These are phyloP conservation scores for Mya arenaria DNA, from an alignment of 1,140 invertebrate species.

Conservation along the genomic window DNA sequence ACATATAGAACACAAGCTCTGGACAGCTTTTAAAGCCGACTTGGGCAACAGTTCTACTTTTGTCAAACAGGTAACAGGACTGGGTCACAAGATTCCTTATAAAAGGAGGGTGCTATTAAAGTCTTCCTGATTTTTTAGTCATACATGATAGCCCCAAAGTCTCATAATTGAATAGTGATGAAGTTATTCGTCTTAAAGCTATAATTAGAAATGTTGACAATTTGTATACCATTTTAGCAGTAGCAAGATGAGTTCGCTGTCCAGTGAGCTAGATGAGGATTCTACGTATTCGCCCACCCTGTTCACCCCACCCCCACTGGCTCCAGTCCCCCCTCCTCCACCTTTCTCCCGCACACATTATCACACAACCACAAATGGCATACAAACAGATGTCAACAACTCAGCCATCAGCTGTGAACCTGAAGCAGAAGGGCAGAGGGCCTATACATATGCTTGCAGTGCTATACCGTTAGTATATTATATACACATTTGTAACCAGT, in stretches of 20 bases:
- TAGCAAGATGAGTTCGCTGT: constrained; percentile 49
- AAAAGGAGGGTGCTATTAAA: not conserved
- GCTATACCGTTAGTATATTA: constrained; percentile 39
- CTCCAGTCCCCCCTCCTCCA: constrained; percentile 40
- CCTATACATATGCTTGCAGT: constrained; percentile 48
- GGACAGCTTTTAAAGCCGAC: no score
- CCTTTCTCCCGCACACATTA: constrained; percentile 28
- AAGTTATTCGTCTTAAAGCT: not conserved
- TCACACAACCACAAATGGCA: constrained; percentile 30
- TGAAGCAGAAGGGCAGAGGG: constrained; percentile 28
- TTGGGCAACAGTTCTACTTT: not conserved
- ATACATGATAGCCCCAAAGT: not conserved
- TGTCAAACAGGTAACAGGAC: not conserved
- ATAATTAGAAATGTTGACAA: not conserved
- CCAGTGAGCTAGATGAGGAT: constrained; percentile 39
- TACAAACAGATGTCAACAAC: constrained; percentile 8
- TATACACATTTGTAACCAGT: not conserved
- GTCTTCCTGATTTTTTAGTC: not conserved
- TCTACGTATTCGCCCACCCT: constrained; percentile 25
- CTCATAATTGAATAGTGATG: not conserved
- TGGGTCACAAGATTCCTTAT: not conserved
- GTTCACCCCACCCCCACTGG: constrained; percentile 33
- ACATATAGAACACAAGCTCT: no score
- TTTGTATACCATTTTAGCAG: not conserved
- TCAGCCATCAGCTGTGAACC: constrained; percentile 12